A percentile compares a stretch with the other conserved stretches of the same genome.
phyloP scores from a whole-genome alignment of 2,797 vertebrate genomes.

The Sphaeramia orbicularis region DNA sequence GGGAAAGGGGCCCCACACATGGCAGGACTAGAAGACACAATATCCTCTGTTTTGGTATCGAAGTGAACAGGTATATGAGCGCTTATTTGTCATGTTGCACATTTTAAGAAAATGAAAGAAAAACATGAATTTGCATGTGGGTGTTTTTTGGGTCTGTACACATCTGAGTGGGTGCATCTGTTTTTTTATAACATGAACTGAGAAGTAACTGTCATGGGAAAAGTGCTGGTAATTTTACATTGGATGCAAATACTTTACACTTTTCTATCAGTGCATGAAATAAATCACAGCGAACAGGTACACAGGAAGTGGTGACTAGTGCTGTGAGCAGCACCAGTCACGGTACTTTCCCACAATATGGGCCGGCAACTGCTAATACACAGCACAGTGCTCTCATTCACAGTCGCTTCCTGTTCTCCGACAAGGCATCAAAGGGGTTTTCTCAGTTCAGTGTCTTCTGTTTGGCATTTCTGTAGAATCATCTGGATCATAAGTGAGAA shows the following conservation, averaged over 20 bases:
- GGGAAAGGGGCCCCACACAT: fast-evolving
- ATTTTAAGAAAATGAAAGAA: slow-evolving; percentile 38
- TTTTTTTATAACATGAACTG: slow-evolving; percentile 3
- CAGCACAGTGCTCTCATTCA: slow-evolving; percentile 4
- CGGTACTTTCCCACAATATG: slow-evolving; percentile 61
- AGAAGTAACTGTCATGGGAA: neutral
- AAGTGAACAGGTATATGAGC: neutral
- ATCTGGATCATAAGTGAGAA: slow-evolving; percentile 1
- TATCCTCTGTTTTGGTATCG: neutral
- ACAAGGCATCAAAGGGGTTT: slow-evolving; percentile 59
- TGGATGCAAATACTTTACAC: slow-evolving; percentile 41
- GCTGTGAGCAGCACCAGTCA: slow-evolving; percentile 4
- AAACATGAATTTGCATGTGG: slow-evolving; percentile 31
- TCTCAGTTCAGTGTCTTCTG: slow-evolving; percentile 55
- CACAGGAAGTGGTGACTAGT: slow-evolving; percentile 76
- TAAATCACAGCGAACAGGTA: slow-evolving; percentile 76
- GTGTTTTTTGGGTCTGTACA: neutral
- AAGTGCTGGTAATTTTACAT: slow-evolving; percentile 21
- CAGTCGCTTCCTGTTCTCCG: slow-evolving; percentile 42
- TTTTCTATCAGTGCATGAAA: slow-evolving; percentile 37
- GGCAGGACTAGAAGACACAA: neutral
- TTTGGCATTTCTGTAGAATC: slow-evolving; percentile 47
- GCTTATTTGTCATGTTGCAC: neutral
- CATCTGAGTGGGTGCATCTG: neutral
- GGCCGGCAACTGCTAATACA: slow-evolving; percentile 40